A percentile compares a stretch with the other conserved stretches of the same genome.
Conservation (phyloP, 2,113 vertebrate genomes). For the Clarias batrachus region DNA sequence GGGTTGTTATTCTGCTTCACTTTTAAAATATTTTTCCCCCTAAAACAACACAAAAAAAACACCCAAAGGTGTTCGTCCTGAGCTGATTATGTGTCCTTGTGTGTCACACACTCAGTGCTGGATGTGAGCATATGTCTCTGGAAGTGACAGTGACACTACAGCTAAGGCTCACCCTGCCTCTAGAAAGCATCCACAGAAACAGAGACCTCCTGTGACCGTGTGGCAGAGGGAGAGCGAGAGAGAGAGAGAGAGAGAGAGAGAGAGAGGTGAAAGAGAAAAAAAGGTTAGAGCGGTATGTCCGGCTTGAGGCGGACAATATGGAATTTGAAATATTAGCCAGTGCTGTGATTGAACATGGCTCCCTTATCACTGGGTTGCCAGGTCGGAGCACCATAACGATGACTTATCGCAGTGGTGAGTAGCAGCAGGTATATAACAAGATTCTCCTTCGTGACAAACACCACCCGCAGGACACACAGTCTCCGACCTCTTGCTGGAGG, state of each 20-base stretch:
- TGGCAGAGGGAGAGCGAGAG: slow-evolving; percentile 34
- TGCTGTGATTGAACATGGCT: slow-evolving; percentile 76
- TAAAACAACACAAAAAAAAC: background rate
- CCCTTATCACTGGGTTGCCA: slow-evolving; percentile 79
- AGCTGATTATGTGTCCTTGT: slow-evolving; percentile 1
- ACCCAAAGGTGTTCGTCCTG: background rate
- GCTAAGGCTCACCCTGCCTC: slow-evolving; percentile 44
- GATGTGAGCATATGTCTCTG: slow-evolving; percentile 29
- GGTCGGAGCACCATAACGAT: slow-evolving; percentile 76
- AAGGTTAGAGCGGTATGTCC: slow-evolving; percentile 54
- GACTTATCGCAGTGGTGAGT: slow-evolving; percentile 74
- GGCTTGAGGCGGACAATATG: slow-evolving; percentile 73
- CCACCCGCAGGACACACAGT: slow-evolving; percentile 68
- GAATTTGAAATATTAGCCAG: slow-evolving; percentile 79
- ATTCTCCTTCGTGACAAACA: slow-evolving; percentile 75
- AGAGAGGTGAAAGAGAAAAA: slow-evolving; percentile 18
- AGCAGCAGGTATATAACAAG: slow-evolving; percentile 77
- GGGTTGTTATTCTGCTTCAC: background rate
- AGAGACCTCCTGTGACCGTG: slow-evolving; percentile 31
- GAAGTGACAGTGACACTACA: slow-evolving; percentile 40
- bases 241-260: slow-evolving; percentile 9
- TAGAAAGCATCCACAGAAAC: slow-evolving; percentile 40
- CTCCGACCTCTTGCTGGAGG: slow-evolving; percentile 64
- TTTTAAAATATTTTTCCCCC: background rate
- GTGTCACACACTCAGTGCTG: background rate